A percentile compares a stretch with the other conserved stretches of the same genome.
phyloP scores from a whole-genome alignment of 2,113 vertebrate species.

The Percina caprodes region DNA sequence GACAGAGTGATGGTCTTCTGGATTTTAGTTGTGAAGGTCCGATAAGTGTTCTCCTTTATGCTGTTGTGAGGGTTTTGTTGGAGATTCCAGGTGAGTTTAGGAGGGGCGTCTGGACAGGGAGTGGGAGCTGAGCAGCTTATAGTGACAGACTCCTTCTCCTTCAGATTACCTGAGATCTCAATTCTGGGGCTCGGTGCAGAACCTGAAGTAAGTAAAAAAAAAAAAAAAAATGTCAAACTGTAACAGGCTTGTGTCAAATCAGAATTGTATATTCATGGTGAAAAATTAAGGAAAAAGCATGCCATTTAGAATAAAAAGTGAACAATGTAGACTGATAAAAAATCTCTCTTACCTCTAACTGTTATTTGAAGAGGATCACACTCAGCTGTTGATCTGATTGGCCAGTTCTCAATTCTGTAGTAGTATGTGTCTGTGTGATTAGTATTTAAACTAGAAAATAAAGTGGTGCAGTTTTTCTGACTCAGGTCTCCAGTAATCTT shows the following conservation, averaged over 20 bases:
- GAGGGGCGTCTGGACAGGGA: conserved; percentile 56
- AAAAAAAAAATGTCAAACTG: too few relatives aligned
- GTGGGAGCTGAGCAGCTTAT: conserved; percentile 59
- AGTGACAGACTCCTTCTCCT: conserved; percentile 27
- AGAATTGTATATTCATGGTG: too few relatives aligned
- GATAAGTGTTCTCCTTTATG: neutral
- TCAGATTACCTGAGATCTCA: conserved; percentile 17
- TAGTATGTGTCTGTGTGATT: conserved; percentile 12
- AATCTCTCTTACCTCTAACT: conserved; percentile 57
- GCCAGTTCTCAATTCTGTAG: conserved; percentile 37
- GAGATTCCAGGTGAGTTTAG: conserved; percentile 55
- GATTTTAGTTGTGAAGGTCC: conserved; percentile 28
- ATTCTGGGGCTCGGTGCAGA: conserved; percentile 40
- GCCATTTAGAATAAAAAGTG: too few relatives aligned
- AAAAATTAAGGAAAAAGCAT: too few relatives aligned
- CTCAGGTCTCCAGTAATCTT: conserved; percentile 57
- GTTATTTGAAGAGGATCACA: conserved; percentile 37
- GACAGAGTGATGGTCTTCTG: conserved; percentile 38
- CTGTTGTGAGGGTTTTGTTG: neutral
- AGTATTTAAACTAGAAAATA: conserved; percentile 37
- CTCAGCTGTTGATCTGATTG: rapidly evolving
- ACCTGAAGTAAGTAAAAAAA: conserved; percentile 28
- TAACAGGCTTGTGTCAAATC: too few relatives aligned
- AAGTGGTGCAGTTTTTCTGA: conserved; percentile 63
- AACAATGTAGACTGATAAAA: too few relatives aligned